Evolutionary conservation across 2,888 invertebrate genomes (phyloP).

Genomic region (Sesia bembeciformis): DNA sequence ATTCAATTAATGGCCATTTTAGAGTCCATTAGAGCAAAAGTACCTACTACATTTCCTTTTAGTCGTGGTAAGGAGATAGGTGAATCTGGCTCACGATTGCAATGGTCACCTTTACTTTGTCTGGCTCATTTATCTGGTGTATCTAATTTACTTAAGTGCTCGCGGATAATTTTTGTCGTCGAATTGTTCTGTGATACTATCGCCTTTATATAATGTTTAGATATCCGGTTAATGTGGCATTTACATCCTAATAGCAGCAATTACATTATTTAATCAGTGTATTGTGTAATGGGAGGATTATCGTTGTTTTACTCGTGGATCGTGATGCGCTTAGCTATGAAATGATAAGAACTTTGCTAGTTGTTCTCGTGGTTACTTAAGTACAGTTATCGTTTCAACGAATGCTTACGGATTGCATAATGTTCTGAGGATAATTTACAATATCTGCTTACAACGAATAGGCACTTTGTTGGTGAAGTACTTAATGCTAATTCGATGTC

Average conservation of each 20-base stretch:
- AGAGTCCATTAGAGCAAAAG: constrained; percentile 2
- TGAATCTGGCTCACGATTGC: constrained; percentile 7
- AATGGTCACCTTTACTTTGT: not conserved
- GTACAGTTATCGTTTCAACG: constrained; percentile 7
- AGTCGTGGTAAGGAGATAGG: constrained; percentile 6
- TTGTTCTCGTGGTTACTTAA: constrained; percentile 1
- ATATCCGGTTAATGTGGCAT: constrained; percentile 33
- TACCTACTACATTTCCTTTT: constrained; percentile 4
- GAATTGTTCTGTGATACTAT: constrained; percentile 1
- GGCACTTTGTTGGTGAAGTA: not conserved
- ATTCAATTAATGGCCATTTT: constrained; percentile 13
- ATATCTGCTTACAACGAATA: constrained; percentile 2
- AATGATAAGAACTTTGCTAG: not conserved
- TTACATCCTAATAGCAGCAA: constrained; percentile 41
- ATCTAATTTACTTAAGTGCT: not conserved
- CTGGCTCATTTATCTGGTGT: not conserved
- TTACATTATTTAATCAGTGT: constrained; percentile 43
- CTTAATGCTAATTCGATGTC: not conserved
- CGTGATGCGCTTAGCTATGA: constrained; percentile 24
- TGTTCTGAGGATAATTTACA: constrained; percentile 7
- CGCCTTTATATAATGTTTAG: not conserved
- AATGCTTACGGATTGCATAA: constrained; percentile 9
- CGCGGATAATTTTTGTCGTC: not conserved
- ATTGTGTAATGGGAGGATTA: constrained; percentile 37
- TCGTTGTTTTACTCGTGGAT: constrained; percentile 18